These are phyloP conservation scores for Drosophila merina DNA, from an alignment of 2,888 invertebrate genomes.

Conservation along the genomic window DNA sequence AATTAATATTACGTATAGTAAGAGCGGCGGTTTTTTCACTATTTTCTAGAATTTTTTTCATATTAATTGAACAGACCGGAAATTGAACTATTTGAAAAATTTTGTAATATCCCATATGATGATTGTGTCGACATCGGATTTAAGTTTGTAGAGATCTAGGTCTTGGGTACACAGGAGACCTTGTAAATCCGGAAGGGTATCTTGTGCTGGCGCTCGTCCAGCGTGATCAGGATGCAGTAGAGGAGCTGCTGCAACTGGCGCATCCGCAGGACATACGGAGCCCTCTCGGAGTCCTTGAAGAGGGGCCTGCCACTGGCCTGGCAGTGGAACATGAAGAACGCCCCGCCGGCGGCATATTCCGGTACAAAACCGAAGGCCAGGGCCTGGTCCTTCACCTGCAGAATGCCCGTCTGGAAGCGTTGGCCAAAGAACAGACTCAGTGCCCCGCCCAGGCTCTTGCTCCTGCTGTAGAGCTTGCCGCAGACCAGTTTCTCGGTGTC, in stretches of 20 bases:
- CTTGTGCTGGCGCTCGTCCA: constrained; percentile 85
- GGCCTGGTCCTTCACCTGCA: constrained; percentile 85
- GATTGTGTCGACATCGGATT: too few relatives aligned
- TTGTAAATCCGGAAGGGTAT: constrained; percentile 85
- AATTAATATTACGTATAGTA: neutral
- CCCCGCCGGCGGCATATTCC: constrained; percentile 83
- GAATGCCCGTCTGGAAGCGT: constrained; percentile 84
- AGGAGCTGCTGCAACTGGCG: constrained; percentile 86
- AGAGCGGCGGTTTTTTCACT: too few relatives aligned
- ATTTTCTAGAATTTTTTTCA: neutral
- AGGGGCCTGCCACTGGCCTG: constrained; percentile 86
- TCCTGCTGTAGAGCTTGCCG: constrained; percentile 86
- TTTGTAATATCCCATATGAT: neutral
- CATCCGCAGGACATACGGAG: constrained; percentile 86
- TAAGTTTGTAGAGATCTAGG: neutral
- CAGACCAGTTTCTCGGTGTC: constrained; percentile 85
- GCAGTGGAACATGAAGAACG: constrained; percentile 88
- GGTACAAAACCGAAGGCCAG: constrained; percentile 84
- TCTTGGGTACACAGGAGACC: constrained; percentile 48
- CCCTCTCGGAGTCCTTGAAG: constrained; percentile 85
- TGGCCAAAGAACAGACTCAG: constrained; percentile 86
- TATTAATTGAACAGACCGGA: neutral
- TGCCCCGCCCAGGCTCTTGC: constrained; percentile 87
- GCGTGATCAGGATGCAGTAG: constrained; percentile 86
- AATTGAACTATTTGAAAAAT: neutral